Evolutionary conservation across 2,888 invertebrate species (phyloP).

Genomic region (Nesidiocoris tenuis): DNA sequence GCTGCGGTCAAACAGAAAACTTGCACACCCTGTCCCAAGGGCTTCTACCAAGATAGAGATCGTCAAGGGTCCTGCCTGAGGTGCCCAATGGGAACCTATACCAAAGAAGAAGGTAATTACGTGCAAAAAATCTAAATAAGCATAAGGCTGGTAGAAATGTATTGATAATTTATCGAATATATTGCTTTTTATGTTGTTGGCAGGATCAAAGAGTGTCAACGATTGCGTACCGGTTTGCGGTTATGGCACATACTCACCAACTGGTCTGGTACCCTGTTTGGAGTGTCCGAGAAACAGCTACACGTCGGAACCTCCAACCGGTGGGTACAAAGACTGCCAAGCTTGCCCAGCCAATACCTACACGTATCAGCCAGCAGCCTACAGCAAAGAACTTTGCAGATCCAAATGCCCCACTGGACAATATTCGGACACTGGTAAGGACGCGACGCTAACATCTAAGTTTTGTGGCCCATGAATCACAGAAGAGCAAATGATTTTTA

Average conservation of each 20-base stretch:
- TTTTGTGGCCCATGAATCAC: too few relatives aligned
- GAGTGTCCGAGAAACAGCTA: conserved; percentile 92
- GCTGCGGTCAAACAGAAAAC: conserved; percentile 86
- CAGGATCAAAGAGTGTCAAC: conserved; percentile 73
- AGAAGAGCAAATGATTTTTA: too few relatives aligned
- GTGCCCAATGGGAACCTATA: conserved; percentile 91
- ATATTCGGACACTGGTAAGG: conserved; percentile 77
- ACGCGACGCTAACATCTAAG: too few relatives aligned
- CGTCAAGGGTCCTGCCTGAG: conserved; percentile 85
- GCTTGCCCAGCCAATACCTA: conserved; percentile 86
- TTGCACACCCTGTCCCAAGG: conserved; percentile 87
- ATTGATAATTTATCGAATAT: too few relatives aligned
- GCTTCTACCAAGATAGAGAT: conserved; percentile 90
- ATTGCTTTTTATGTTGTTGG: too few relatives aligned
- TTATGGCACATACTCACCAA: conserved; percentile 92
- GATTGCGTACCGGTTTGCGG: conserved; percentile 94
- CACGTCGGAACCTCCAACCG: conserved; percentile 81
- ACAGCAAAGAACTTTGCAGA: conserved; percentile 77
- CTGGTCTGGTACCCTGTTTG: conserved; percentile 87
- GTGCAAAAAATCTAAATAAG: too few relatives aligned
- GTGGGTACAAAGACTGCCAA: conserved; percentile 90
- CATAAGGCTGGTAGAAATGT: too few relatives aligned
- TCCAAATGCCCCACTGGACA: conserved; percentile 86
- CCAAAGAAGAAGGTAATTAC: conserved; percentile 69
- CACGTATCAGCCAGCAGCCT: conserved; percentile 89